These are phyloP conservation scores for Neofelis nebulosa DNA, from an alignment of 2,113 vertebrate genomes.

Conservation along the genomic window DNA sequence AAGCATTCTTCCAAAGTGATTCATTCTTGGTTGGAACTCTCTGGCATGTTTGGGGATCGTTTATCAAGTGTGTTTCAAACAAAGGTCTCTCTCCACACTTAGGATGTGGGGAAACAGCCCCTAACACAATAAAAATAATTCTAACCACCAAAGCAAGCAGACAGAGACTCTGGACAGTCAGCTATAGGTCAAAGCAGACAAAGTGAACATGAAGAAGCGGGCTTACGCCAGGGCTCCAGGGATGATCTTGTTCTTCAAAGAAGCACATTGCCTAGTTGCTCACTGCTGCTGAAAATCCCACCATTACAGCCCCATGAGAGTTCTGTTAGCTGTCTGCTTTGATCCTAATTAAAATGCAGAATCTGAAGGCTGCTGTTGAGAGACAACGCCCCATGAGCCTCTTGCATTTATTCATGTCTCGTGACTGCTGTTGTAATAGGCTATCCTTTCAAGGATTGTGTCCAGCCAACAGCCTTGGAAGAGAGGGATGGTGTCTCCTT, in stretches of 20 bases:
- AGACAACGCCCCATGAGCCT: background rate
- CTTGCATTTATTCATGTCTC: background rate
- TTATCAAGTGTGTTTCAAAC: slow-evolving; percentile 68
- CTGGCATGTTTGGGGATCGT: slow-evolving; percentile 14
- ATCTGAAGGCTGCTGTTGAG: background rate
- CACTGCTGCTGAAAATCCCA: background rate
- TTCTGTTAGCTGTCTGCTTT: background rate
- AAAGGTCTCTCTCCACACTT: slow-evolving; percentile 60
- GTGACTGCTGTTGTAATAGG: background rate
- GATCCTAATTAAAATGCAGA: background rate
- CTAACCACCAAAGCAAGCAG: background rate
- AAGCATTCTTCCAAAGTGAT: slow-evolving; percentile 62
- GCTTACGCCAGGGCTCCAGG: rapidly evolving
- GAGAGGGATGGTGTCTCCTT: background rate
- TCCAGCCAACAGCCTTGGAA: background rate
- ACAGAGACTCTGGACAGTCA: background rate
- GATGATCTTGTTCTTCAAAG: background rate
- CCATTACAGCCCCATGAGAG: rapidly evolving
- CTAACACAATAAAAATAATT: slow-evolving; percentile 39
- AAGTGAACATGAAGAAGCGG: background rate
- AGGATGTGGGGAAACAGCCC: slow-evolving; percentile 37
- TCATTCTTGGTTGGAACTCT: slow-evolving; percentile 31
- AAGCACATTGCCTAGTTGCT: background rate
- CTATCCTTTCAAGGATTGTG: background rate
- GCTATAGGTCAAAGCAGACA: background rate